A percentile compares a stretch with the other conserved stretches of the same genome.
phyloP scores from a whole-genome alignment of 92 coral and sea anemone species.

The Chrysogorgia sp. region DNA sequence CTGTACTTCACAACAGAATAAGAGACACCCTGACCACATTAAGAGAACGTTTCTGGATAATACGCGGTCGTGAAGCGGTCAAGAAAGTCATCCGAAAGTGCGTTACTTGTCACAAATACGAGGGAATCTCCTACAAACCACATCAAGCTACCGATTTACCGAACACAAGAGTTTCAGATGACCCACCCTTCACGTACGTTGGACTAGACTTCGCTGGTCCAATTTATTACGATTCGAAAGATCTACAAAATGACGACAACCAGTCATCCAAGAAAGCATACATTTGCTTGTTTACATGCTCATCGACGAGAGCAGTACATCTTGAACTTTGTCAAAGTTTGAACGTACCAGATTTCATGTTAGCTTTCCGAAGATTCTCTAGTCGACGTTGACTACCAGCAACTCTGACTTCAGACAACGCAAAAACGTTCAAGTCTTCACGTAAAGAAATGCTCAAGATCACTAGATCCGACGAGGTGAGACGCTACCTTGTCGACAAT shows the following conservation, averaged over 20 bases:
- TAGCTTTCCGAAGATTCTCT: background rate
- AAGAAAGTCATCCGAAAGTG: constrained; percentile 19
- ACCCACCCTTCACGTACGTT: constrained; percentile 16
- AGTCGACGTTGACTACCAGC: background rate
- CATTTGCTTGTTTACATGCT: constrained; percentile 12
- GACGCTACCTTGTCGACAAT: no score
- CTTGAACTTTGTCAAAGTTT: background rate
- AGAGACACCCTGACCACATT: constrained; percentile 5
- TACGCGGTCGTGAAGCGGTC: constrained; percentile 1
- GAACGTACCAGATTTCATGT: background rate
- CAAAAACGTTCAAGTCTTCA: background rate
- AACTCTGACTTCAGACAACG: background rate
- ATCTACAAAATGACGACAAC: background rate
- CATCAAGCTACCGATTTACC: constrained; percentile 2
- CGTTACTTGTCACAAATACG: constrained; percentile 7
- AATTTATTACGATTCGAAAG: constrained; percentile 1
- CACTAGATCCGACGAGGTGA: no score
- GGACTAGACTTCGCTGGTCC: constrained; percentile 30
- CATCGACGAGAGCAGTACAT: constrained; percentile 18
- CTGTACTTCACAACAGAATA: constrained; percentile 6
- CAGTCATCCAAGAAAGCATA: background rate
- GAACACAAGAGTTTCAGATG: constrained; percentile 17
- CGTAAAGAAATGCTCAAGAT: background rate
- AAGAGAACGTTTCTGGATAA: constrained; percentile 17
- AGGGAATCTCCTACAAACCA: background rate